phyloP scores from a whole-genome alignment of 37 sponge, comb jelly and placozoan species.

The Agelas oroides region DNA sequence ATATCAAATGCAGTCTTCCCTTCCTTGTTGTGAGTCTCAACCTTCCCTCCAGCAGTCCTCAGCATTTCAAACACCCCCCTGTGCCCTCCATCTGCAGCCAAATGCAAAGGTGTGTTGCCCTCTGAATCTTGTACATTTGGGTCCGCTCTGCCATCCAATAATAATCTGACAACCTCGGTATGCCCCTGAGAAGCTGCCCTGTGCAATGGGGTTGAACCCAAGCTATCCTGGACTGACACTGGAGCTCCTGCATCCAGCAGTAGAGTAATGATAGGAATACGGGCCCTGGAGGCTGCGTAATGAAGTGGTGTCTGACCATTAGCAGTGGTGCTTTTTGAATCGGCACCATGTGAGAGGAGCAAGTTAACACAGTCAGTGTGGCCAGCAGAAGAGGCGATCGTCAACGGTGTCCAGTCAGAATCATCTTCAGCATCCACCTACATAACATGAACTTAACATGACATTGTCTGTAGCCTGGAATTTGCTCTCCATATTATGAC shows the following conservation, averaged over 20 bases:
- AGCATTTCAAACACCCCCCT: constrained; percentile 44
- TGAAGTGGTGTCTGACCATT: constrained; percentile 76
- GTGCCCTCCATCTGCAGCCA: constrained; percentile 57
- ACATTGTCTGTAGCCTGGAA: no score
- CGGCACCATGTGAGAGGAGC: constrained; percentile 33
- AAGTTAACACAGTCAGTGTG: constrained; percentile 36
- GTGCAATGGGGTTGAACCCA: constrained; percentile 53
- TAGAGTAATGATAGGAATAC: constrained; percentile 15
- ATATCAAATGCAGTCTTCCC: constrained; percentile 52
- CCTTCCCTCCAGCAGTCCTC: constrained; percentile 31
- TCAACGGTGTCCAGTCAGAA: constrained; percentile 72
- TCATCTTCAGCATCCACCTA: constrained; percentile 73
- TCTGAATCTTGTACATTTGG: constrained; percentile 61
- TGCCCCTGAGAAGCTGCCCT: constrained; percentile 50
- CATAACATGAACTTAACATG: no score
- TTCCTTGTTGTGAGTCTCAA: constrained; percentile 55
- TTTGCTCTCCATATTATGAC: no score
- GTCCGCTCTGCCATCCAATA: constrained; percentile 31
- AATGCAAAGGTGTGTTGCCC: constrained; percentile 69
- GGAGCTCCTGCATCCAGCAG: constrained; percentile 28
- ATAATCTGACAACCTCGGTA: constrained; percentile 6
- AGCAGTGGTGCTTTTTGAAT: constrained; percentile 23
- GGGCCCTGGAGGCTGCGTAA: constrained; percentile 73
- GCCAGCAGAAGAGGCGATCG: constrained; percentile 73
- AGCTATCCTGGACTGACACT: constrained; percentile 25